phyloP scores from a whole-genome alignment of 2,888 invertebrate genomes.

The Cylloceria caligata region DNA sequence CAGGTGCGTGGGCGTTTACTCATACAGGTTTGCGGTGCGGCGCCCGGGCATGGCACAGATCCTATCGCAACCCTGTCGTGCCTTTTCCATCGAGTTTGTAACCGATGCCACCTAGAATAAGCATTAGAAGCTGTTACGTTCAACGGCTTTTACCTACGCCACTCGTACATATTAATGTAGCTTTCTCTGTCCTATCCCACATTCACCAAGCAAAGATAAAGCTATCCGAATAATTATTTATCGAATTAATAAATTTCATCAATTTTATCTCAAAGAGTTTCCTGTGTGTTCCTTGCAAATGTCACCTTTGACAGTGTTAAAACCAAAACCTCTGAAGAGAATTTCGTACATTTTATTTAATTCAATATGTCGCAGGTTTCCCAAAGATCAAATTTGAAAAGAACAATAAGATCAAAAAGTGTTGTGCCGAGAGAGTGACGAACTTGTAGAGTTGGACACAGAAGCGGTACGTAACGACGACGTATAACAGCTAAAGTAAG shows the following conservation, averaged over 20 bases:
- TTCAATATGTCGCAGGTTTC: no score
- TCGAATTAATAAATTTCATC: not conserved
- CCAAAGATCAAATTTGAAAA: not conserved
- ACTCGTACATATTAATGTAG: not conserved
- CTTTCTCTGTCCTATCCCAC: not conserved
- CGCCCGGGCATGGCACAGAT: constrained; percentile 33
- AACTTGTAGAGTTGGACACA: not conserved
- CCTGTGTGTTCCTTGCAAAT: no score
- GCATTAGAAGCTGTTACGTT: constrained; percentile 12
- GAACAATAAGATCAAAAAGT: not conserved
- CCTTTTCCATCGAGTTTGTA: constrained; percentile 14
- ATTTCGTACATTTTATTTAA: no score
- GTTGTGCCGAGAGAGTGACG: not conserved
- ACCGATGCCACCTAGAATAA: constrained; percentile 33
- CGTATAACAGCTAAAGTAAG: not conserved
- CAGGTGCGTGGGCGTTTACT: constrained; percentile 38
- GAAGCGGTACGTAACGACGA: not conserved
- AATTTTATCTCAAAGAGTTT: no score
- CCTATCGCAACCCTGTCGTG: constrained; percentile 21
- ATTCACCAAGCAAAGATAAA: not conserved
- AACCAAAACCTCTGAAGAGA: no score
- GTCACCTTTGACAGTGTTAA: no score
- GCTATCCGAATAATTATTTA: not conserved
- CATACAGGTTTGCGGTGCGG: constrained; percentile 12
- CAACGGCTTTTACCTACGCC: not conserved